Percentiles rank a stretch among this genome's conserved stretches.
Conservation (phyloP, 2,113 vertebrate species). For the Crotalus tigris region DNA sequence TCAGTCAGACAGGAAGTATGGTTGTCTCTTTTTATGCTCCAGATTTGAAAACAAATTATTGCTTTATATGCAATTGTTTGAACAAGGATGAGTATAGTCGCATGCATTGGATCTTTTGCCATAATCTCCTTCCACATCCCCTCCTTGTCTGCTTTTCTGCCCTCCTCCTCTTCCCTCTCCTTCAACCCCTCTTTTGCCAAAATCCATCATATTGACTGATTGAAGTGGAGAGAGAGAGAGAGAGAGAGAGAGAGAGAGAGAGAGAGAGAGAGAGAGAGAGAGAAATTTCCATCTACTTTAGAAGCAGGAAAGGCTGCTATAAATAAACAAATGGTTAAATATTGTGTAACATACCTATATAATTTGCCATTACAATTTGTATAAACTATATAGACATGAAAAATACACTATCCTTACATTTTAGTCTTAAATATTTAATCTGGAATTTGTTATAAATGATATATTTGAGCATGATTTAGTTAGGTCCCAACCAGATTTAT, state of each 20-base stretch:
- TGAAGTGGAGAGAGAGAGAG: neutral
- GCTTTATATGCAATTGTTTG: neutral
- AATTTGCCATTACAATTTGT: neutral
- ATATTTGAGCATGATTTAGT: neutral
- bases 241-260: neutral
- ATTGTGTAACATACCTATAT: neutral
- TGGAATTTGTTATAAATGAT: neutral
- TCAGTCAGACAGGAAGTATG: neutral
- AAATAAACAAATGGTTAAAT: neutral
- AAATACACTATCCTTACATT: neutral
- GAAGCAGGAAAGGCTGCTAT: neutral
- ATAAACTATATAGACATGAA: neutral
- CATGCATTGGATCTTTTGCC: neutral
- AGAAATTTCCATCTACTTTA: neutral
- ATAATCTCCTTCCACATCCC: neutral
- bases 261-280: neutral
- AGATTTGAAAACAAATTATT: neutral
- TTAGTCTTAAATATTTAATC: neutral
- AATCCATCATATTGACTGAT: neutral
- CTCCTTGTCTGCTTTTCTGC: no score
- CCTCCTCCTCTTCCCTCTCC: no score
- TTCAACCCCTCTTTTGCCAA: neutral
- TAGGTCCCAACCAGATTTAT: neutral
- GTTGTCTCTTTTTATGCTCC: neutral
- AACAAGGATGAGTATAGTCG: neutral